A percentile compares a stretch with the other conserved stretches of the same genome.
phyloP scores from a whole-genome alignment of 2,888 invertebrate genomes.

The Noctuana brunneofusca region DNA sequence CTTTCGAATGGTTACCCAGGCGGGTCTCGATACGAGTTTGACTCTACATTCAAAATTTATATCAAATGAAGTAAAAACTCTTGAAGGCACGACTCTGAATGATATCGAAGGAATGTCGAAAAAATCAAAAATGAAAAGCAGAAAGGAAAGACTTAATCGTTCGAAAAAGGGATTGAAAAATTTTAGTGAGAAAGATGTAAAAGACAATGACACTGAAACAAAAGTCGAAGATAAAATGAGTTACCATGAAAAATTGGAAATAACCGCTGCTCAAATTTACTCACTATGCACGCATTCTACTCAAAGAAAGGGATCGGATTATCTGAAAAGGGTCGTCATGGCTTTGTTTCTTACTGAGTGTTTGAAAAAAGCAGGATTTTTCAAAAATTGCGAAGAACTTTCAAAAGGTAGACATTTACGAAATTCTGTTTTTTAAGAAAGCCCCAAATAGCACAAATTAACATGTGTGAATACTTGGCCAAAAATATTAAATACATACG shows the following conservation, averaged over 20 bases:
- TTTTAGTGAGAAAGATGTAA: conserved; percentile 54
- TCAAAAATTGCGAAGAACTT: conserved; percentile 64
- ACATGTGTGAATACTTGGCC: too few species aligned
- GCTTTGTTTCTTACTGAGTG: conserved; percentile 88
- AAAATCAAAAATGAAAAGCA: conserved; percentile 69
- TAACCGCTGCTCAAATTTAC: conserved; percentile 78
- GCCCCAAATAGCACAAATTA: too few species aligned
- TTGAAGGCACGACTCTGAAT: conserved; percentile 59
- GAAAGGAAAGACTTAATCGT: conserved; percentile 70
- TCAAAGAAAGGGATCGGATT: conserved; percentile 85
- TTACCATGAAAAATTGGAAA: conserved; percentile 62
- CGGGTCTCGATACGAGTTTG: conserved; percentile 74
- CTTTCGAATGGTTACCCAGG: conserved; percentile 89
- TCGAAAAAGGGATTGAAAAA: conserved; percentile 63
- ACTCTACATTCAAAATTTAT: conserved; percentile 73
- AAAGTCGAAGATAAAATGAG: conserved; percentile 58
- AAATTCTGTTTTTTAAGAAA: too few species aligned
- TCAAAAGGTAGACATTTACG: conserved; percentile 60
- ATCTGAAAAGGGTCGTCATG: conserved; percentile 90
- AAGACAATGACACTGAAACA: conserved; percentile 54
- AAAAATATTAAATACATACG: too few species aligned
- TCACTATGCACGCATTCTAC: conserved; percentile 86
- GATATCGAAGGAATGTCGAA: conserved; percentile 69
- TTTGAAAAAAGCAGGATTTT: conserved; percentile 86
- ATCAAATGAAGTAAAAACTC: conserved; percentile 57